A percentile compares a stretch with the other conserved stretches of the same genome.
phyloP scores from a whole-genome alignment of 2,797 vertebrate genomes.

The Linurgus olivaceus region DNA sequence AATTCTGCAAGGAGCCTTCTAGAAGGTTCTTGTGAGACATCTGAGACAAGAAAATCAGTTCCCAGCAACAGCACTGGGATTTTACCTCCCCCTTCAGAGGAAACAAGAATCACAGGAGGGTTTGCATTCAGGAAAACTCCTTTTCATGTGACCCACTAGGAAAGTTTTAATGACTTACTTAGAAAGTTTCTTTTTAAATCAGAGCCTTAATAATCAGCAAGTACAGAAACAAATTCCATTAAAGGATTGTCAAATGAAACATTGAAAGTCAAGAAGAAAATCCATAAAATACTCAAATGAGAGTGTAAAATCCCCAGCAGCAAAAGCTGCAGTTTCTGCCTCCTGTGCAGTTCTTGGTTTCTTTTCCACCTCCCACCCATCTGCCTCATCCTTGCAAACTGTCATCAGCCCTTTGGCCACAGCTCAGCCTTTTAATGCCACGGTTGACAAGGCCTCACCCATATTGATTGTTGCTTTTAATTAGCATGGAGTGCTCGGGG shows the following conservation, averaged over 20 bases:
- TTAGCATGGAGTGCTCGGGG: not conserved
- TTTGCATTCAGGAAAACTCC: not conserved
- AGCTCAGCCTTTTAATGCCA: not conserved
- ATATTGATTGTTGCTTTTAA: slow-evolving; percentile 60
- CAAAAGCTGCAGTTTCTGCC: not conserved
- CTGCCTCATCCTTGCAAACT: not conserved
- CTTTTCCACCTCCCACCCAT: not conserved
- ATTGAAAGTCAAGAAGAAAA: not conserved
- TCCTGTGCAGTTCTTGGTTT: not conserved
- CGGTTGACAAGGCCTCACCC: slow-evolving; percentile 25
- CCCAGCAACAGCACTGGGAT: not conserved
- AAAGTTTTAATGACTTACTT: not conserved
- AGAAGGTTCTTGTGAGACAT: not conserved
- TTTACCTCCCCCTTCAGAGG: not conserved
- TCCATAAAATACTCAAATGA: not conserved
- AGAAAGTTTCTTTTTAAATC: not conserved
- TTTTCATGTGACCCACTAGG: not conserved
- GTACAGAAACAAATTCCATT: not conserved
- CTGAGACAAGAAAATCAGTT: not conserved
- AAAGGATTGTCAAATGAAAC: not conserved
- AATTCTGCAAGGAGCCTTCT: not conserved
- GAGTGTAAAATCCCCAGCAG: not conserved
- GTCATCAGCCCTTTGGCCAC: not conserved
- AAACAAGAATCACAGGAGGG: not conserved
- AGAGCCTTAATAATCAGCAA: not conserved